Evolutionary conservation across 2,113 vertebrate species (phyloP), one percentile per base, ranked within the genome.

Genomic region (Nothobranchius furzeri): DNA sequence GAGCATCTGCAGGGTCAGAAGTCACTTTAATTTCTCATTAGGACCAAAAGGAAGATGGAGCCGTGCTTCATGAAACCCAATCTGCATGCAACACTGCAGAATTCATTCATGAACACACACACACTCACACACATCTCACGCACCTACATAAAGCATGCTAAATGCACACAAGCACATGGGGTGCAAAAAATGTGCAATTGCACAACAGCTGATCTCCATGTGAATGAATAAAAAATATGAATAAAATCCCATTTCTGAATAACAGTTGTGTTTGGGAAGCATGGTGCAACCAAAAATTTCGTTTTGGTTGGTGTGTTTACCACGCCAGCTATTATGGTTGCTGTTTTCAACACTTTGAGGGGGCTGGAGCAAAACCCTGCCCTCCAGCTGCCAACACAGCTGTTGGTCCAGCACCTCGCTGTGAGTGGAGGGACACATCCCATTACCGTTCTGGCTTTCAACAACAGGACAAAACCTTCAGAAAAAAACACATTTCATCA

Each of bases 81-180:
- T 82, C 70, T 71, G 75, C 77, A 87, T 81, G 81, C 73, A 81
- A 77, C 0, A 3, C 78, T 83, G 73, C 70, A 81, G 59, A 79
- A 81, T 47, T 87, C 87, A 87, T 80, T 84, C 84, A 87, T 74
- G 79, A 76, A 85, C 78, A 83, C 73, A 74, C 73, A 74, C 84
- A 83, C 68, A 30, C 30, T 3, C 30, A 30, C 30, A 1, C 30
- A 30, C 60, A 84, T 67, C 66, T 70, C 71, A 62, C 65, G 69
- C 30, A 66, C 64, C 58, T 43, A 48, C 70, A 17, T n/a, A 13
- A 63, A 49, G 60, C 74, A 75, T 42, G 50, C 59, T 47, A 50
- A 73, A 64, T 64, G 65, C 69, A 72, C 42, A 61, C 65, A 71
- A 2, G 48, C 52, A 56, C 53, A 64, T 12, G 14, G 17, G 20